Conservation (phyloP, 2,888 invertebrate genomes). For the Tetranychus truncatus region DNA sequence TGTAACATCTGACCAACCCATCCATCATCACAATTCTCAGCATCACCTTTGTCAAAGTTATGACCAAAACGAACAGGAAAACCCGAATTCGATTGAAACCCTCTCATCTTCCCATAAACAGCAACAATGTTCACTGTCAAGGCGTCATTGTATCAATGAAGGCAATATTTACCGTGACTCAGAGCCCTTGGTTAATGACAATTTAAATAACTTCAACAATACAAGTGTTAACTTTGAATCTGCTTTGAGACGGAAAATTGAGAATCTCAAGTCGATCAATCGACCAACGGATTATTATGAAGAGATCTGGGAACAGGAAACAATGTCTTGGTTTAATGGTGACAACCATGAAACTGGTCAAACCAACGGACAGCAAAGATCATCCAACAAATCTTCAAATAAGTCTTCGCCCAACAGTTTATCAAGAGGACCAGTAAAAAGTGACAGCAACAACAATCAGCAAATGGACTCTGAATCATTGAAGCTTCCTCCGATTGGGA, state of each 20-base stretch:
- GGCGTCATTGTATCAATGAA: neutral
- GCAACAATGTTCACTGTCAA: neutral
- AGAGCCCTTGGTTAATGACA: neutral
- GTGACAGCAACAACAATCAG: neutral
- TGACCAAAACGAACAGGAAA: neutral
- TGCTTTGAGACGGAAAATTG: neutral
- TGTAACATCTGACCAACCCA: neutral
- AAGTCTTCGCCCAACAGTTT: neutral
- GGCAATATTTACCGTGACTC: neutral
- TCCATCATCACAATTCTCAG: neutral
- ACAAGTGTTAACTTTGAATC: neutral
- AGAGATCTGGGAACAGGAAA: slow-evolving; percentile 12
- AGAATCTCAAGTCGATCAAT: neutral
- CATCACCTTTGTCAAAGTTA: neutral
- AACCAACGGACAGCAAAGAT: neutral
- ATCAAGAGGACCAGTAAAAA: neutral
- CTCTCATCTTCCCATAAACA: no score
- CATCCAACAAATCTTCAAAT: neutral
- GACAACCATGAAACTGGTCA: neutral
- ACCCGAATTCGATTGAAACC: no score
- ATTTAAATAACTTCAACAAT: neutral
- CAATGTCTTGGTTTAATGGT: slow-evolving; percentile 11
- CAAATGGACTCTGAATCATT: neutral
- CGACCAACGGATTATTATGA: slow-evolving; percentile 9
- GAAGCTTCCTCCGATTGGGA: slow-evolving; percentile 5